These are phyloP conservation scores for Stigmatopora argus DNA, from an alignment of 2,113 vertebrate species.

Conservation along the genomic window DNA sequence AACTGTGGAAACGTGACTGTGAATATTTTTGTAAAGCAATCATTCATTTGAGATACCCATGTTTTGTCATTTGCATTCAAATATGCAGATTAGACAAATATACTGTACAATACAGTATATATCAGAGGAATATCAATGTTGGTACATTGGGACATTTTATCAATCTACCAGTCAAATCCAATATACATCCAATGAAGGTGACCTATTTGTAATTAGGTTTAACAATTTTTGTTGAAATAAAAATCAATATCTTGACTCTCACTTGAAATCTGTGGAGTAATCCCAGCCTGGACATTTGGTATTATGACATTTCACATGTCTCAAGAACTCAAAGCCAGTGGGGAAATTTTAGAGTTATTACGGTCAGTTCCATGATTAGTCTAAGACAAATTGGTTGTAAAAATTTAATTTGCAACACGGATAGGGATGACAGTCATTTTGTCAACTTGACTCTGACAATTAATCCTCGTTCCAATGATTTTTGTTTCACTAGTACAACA, in stretches of 20 bases:
- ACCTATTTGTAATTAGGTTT: neutral
- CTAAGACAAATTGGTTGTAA: no score
- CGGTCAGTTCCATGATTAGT: no score
- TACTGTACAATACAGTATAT: neutral
- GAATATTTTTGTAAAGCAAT: neutral
- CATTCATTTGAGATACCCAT: neutral
- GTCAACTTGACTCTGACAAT: no score
- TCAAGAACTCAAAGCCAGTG: no score
- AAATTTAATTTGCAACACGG: no score
- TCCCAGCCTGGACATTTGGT: neutral
- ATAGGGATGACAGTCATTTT: no score
- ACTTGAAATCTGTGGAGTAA: neutral
- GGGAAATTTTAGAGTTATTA: no score
- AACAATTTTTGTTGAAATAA: conserved; percentile 2
- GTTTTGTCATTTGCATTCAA: neutral
- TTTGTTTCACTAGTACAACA: no score
- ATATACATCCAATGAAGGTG: neutral
- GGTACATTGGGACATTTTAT: neutral
- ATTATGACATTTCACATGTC: no score
- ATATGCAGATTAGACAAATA: neutral
- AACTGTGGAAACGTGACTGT: neutral
- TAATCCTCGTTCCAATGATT: no score
- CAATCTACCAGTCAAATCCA: neutral
- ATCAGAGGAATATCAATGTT: neutral
- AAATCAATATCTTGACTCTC: conserved; percentile 1